Conservation (phyloP, 2,113 vertebrate species). For the Leptobrachium ailaonicum region DNA sequence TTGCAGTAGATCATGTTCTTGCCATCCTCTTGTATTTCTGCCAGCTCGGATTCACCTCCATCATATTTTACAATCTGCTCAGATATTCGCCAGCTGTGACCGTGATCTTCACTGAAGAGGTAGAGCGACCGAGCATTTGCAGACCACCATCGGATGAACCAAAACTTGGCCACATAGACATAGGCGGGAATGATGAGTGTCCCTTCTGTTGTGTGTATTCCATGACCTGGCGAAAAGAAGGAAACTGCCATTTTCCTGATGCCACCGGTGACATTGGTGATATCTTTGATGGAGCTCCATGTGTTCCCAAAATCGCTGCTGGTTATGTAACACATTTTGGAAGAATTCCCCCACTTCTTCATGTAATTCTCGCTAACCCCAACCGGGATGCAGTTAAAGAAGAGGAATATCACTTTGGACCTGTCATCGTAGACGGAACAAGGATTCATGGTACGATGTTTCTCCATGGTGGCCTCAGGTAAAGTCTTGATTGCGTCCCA, state of each 20-base stretch:
- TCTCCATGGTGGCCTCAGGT: conserved; percentile 16
- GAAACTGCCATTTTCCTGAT: conserved; percentile 76
- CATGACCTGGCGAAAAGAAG: conserved; percentile 88
- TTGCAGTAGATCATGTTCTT: conserved; percentile 80
- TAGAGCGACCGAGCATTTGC: conserved; percentile 72
- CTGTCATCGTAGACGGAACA: conserved; percentile 73
- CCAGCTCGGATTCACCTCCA: conserved; percentile 82
- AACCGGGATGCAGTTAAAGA: conserved; percentile 86
- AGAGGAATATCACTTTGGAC: conserved; percentile 76
- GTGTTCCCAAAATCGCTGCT: conserved; percentile 73
- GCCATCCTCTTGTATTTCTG: conserved; percentile 68
- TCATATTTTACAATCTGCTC: conserved; percentile 59
- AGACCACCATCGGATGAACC: conserved; percentile 55
- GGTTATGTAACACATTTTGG: conserved; percentile 77
- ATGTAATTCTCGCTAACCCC: conserved; percentile 73
- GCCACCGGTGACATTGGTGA: conserved; percentile 76
- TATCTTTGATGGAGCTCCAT: conserved; percentile 76
- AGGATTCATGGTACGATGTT: conserved; percentile 75
- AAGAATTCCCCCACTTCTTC: conserved; percentile 75
- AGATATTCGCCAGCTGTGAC: conserved; percentile 73
- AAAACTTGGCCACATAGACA: conserved; percentile 67
- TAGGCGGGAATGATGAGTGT: conserved; percentile 85
- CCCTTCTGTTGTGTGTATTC: conserved; percentile 79
- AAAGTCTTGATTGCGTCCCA: conserved; percentile 37
- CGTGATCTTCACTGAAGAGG: conserved; percentile 83